Percentiles rank a stretch among this genome's conserved stretches.
These are phyloP conservation scores for Encarsia formosa DNA, from an alignment of 2,888 invertebrate genomes.

Conservation along the genomic window DNA sequence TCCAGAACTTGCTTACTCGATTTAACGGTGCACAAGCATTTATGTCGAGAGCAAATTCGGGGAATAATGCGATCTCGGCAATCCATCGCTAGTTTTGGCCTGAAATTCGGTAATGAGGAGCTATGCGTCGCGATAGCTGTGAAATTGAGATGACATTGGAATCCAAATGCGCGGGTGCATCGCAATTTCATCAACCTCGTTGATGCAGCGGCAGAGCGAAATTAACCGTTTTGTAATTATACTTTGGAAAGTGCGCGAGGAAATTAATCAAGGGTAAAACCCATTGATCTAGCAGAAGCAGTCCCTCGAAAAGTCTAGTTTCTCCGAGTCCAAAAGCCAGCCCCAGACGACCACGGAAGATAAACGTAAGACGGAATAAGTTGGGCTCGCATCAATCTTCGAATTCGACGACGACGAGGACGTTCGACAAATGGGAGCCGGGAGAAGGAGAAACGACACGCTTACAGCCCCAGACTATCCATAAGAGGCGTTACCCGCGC, in stretches of 20 bases:
- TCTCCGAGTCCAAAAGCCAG: too few relatives aligned
- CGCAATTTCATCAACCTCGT: too few relatives aligned
- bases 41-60: slow-evolving; percentile 21
- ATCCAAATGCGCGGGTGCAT: too few relatives aligned
- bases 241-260: too few relatives aligned
- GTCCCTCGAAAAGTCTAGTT: too few relatives aligned
- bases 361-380: slow-evolving; percentile 7
- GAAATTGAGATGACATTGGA: slow-evolving; percentile 13
- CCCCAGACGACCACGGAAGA: too few relatives aligned
- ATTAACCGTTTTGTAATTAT: too few relatives aligned
- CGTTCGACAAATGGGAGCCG: slow-evolving; percentile 19
- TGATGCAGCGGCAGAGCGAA: too few relatives aligned
- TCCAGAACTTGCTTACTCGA: too few relatives aligned
- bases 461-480: slow-evolving; percentile 6
- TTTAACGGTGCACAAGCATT: too few relatives aligned
- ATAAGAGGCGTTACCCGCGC: slow-evolving; percentile 18
- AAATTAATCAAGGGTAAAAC: too few relatives aligned
- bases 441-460: slow-evolving; percentile 6
- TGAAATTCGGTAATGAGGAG: slow-evolving; percentile 42
- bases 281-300: too few relatives aligned
- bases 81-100: slow-evolving; percentile 39
- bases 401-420: slow-evolving; percentile 15
- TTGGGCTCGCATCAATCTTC: slow-evolving; percentile 30
- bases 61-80: slow-evolving; percentile 22
- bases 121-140: slow-evolving; percentile 10